These are phyloP conservation scores for Parasteatoda lunata DNA, from an alignment of 2,888 invertebrate species.

Conservation along the genomic window DNA sequence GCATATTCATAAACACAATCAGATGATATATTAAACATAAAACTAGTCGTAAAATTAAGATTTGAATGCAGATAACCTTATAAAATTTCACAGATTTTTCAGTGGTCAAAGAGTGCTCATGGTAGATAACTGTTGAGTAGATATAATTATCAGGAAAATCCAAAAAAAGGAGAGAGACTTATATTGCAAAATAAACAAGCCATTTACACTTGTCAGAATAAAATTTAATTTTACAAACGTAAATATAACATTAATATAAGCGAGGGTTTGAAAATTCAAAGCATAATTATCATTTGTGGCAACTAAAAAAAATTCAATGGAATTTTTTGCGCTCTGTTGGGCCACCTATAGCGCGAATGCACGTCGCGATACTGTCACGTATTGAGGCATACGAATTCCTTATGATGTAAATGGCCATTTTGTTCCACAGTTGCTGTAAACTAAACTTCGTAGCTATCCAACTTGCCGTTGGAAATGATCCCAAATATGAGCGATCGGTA, in stretches of 20 bases:
- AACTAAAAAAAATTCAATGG: neutral
- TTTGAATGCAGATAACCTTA: too few relatives aligned
- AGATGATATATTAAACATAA: too few relatives aligned
- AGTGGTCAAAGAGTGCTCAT: too few relatives aligned
- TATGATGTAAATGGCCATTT: neutral
- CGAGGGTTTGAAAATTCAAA: neutral
- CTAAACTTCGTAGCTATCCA: neutral
- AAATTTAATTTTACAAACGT: constrained; percentile 1
- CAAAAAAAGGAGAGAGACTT: too few relatives aligned
- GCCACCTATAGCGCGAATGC: neutral
- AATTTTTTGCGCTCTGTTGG: neutral
- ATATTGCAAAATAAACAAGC: too few relatives aligned
- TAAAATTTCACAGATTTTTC: too few relatives aligned
- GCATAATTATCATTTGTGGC: neutral
- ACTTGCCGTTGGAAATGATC: neutral
- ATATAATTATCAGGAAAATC: too few relatives aligned
- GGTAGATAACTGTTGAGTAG: too few relatives aligned
- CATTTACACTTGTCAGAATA: too few relatives aligned
- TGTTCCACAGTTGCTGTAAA: neutral
- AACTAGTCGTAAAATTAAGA: too few relatives aligned
- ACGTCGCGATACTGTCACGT: neutral
- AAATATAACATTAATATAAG: neutral
- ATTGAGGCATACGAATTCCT: neutral
- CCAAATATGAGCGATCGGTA: neutral
- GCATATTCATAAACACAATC: too few relatives aligned